Evolutionary conservation across 2,888 invertebrate genomes (phyloP).

Genomic region (Euphydryas editha): DNA sequence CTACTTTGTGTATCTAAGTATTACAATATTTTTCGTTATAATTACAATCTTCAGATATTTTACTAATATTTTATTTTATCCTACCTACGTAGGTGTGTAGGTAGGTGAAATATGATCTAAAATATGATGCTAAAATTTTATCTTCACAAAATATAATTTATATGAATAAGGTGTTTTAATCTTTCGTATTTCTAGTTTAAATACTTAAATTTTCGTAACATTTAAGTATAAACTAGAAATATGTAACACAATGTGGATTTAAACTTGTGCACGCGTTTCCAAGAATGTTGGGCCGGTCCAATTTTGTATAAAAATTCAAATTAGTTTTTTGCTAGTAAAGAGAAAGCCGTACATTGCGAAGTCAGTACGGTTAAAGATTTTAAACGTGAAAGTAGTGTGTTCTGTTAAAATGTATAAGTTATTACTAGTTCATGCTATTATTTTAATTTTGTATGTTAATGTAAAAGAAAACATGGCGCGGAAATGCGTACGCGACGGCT

Average conservation of each 20-base stretch:
- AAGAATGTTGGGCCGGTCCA: conserved; percentile 70
- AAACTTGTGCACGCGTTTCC: conserved; percentile 50
- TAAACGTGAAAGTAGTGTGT: conserved; percentile 69
- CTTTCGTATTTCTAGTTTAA: too few species aligned
- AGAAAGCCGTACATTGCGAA: conserved; percentile 63
- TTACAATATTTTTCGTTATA: too few species aligned
- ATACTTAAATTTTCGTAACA: too few species aligned
- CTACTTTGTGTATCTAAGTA: too few species aligned
- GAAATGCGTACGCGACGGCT: conserved; percentile 48
- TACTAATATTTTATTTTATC: too few species aligned
- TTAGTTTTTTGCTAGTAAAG: conserved; percentile 74
- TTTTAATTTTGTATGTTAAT: conserved; percentile 18
- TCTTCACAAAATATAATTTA: too few species aligned
- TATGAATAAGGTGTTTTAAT: too few species aligned
- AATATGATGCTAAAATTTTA: too few species aligned
- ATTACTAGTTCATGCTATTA: conserved; percentile 44
- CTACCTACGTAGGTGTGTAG: too few species aligned
- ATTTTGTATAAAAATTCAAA: conserved; percentile 80
- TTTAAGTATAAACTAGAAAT: too few species aligned
- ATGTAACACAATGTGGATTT: background rate
- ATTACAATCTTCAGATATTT: too few species aligned
- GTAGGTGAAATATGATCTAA: too few species aligned
- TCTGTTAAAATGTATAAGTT: conserved; percentile 39
- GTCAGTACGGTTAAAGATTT: conserved; percentile 67
- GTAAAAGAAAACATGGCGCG: conserved; percentile 21